Evolutionary conservation across 1,140 invertebrate species (phyloP), one percentile per base, ranked within the genome.

Genomic region (Pogonomyrmex californicus): DNA sequence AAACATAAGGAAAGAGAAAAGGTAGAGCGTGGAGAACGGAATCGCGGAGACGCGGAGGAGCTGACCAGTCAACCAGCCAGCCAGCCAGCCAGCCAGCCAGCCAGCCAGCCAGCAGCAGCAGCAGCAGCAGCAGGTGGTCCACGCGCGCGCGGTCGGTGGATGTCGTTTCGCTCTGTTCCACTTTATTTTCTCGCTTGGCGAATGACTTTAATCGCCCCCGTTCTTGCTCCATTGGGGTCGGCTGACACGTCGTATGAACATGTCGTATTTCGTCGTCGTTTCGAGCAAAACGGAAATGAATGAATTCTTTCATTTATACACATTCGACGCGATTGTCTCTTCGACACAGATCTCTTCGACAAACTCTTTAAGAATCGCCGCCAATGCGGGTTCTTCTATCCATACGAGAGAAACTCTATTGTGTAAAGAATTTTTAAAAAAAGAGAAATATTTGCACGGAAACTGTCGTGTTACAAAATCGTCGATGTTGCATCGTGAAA

Each of bases 191-290:
- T 66, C 68, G 23, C 6, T 54, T 73, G 78, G 79, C 56, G 75
- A 89, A 75, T 68, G 56, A 47, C 83, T 86, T 89, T 82, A 89
- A 88, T 89, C 87, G 76, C 56, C 33, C 30, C 33, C 87, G 70
- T 88, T 88, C 87, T 88, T 75, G 66, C 51, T 68, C 66, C 54
- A 51, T 51, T 66, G 66, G 17, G 47, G 60, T 65, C 76, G 44
- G n/a, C 14, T 41, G n/a, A 7, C 51, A 23, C 23, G 23, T 23
- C 23, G 23, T 23, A 23, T 30, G 41, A 10, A 73, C 60, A 71
- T n/a, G 49, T 86, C 65, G n/a, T 30, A 33, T 44, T 30, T 41
- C 36, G 12, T 41, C 33, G n/a, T 41, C 30, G 4, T 71, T 38
- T 41, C 33, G 36, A 56, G 5, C 17, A 23, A 81, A 81, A 38